Evolutionary conservation across 2,888 invertebrate genomes (phyloP), one percentile per base, ranked within the genome.

Genomic region (Hesperia comma): DNA sequence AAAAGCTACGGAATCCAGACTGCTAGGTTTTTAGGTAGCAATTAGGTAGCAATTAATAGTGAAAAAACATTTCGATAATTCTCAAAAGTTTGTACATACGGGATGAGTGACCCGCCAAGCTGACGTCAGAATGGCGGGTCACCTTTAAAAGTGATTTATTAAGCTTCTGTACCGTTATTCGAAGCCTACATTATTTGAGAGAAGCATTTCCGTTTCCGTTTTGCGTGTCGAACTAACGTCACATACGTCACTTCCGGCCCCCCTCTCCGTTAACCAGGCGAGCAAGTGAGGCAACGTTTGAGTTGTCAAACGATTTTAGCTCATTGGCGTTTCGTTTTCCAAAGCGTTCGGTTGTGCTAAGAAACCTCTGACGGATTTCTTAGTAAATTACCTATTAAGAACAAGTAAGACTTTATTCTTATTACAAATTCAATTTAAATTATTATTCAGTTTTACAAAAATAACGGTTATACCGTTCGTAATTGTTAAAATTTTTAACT

Each of bases 131-230:
- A n/a, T n/a, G n/a, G n/a, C n/a, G n/a, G n/a, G n/a, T n/a, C n/a
- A n/a, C n/a, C n/a, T n/a, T n/a, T n/a, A n/a, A n/a, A n/a, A n/a
- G n/a, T n/a, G n/a, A n/a, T n/a, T n/a, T n/a, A n/a, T n/a, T n/a
- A n/a, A n/a, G n/a, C n/a, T n/a, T n/a, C n/a, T n/a, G n/a, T n/a
- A n/a, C n/a, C n/a, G n/a, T 17, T 46, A 46, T 46, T 46, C 43
- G 19, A 49, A 49, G 49, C 49, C 49, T 49, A 49, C 19, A 49
- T 8, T 49, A 19, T 19, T 49, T 49, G 49, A 49, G 49, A 49
- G 49, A 19, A 19, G 19, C 49, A 19, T 19, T 19, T 19, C 49
- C 19, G 19, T 19, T 49, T 49, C 49, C 19, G 17, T 19, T 49
- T 19, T 17, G 19, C 19, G 19, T 19, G 49, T 19, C 19, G n/a